These are phyloP conservation scores for Motacilla tschutschensis DNA, from an alignment of 2,113 vertebrate genomes.

Conservation along the genomic window DNA sequence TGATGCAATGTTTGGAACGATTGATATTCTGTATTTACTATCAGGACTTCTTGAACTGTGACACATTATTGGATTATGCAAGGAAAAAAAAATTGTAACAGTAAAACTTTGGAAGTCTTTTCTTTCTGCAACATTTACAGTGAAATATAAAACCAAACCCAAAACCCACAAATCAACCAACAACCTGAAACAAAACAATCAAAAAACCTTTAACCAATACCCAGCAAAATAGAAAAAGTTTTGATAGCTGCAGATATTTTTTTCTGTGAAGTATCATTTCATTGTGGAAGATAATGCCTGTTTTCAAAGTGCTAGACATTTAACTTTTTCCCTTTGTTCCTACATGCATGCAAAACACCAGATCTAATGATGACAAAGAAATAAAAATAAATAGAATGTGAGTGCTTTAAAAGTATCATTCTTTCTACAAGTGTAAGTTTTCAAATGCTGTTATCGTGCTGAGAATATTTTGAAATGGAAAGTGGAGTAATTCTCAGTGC, in stretches of 20 bases:
- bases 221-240: not conserved
- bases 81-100: not conserved
- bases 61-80: not conserved
- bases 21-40: not conserved
- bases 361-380: not conserved
- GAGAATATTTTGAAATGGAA: not conserved
- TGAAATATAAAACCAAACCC: not conserved
- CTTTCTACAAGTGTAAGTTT: not conserved
- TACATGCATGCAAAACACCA: not conserved
- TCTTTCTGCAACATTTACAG: not conserved
- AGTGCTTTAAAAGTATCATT: not conserved
- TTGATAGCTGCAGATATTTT: not conserved
- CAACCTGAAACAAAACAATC: not conserved
- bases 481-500: not conserved
- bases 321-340: not conserved
- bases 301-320: accelerated
- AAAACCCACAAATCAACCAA: not conserved
- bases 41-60: not conserved
- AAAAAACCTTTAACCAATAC: not conserved
- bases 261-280: not conserved
- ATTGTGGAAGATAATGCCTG: not conserved
- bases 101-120: not conserved
- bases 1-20: not conserved
- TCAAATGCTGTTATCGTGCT: not conserved
- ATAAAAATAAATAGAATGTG: not conserved